phyloP scores from a whole-genome alignment of 2,113 vertebrate genomes.

The Chelonoidis abingdonii region DNA sequence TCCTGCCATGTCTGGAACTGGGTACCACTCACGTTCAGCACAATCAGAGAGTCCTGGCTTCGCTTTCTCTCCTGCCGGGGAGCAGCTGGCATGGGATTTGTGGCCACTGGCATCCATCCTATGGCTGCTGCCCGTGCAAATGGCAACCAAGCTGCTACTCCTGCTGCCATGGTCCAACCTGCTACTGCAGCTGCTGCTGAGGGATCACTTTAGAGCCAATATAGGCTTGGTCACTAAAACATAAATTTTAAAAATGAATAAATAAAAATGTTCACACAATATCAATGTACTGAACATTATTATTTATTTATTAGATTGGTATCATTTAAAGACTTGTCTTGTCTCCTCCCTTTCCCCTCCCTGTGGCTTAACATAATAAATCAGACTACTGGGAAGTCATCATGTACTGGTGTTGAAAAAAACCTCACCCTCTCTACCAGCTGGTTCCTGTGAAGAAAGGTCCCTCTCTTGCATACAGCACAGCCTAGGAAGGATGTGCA shows the following conservation, averaged over 20 bases:
- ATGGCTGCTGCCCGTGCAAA: slow-evolving; percentile 96
- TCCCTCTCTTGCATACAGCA: neutral
- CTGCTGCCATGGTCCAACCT: slow-evolving; percentile 89
- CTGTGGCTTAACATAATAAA: slow-evolving; percentile 10
- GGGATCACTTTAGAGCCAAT: slow-evolving; percentile 46
- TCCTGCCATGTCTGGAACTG: slow-evolving; percentile 96
- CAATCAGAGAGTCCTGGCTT: slow-evolving; percentile 86
- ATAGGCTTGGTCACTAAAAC: slow-evolving; percentile 49
- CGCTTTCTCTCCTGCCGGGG: slow-evolving; percentile 85
- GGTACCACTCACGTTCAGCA: slow-evolving; percentile 94
- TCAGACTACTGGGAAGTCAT: neutral
- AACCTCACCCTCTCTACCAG: neutral
- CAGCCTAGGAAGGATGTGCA: neutral
- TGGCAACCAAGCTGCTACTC: slow-evolving; percentile 96
- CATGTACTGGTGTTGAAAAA: neutral
- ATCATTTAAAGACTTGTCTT: neutral
- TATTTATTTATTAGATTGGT: neutral
- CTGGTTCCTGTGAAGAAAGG: neutral
- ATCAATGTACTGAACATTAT: neutral
- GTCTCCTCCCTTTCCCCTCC: neutral
- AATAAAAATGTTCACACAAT: slow-evolving; percentile 22
- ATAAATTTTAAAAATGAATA: slow-evolving; percentile 58
- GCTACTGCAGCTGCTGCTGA: slow-evolving; percentile 49
- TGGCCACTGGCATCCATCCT: slow-evolving; percentile 98
- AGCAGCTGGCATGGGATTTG: slow-evolving; percentile 90